A percentile compares a stretch with the other conserved stretches of the same genome.
Evolutionary conservation across 2,888 invertebrate genomes (phyloP).

Genomic region (Stenichneumon culpator): DNA sequence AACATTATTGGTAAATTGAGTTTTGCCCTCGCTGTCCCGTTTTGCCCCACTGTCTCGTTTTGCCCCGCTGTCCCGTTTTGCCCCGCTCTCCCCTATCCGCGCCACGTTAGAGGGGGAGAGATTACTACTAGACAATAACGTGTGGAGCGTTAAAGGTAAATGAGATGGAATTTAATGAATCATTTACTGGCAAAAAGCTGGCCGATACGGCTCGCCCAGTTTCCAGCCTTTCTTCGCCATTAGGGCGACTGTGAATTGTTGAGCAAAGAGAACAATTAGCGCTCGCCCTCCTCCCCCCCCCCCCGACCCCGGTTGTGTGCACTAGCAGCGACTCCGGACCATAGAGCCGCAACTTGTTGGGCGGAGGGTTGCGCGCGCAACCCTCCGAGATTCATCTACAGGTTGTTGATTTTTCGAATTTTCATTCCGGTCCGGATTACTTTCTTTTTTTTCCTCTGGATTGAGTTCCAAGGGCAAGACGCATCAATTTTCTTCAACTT

Average conservation of each 20-base stretch:
- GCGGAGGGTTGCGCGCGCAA: constrained; percentile 8
- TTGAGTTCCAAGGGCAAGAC: neutral
- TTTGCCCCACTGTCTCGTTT: too few species aligned
- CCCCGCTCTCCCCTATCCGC: neutral
- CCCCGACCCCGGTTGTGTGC: neutral
- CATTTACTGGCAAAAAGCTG: neutral
- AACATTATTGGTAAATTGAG: too few species aligned
- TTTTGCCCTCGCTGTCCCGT: too few species aligned
- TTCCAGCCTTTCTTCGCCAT: constrained; percentile 10
- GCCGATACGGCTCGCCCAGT: neutral
- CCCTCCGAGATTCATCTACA: constrained; percentile 39
- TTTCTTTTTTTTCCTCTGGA: neutral
- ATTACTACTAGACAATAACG: neutral
- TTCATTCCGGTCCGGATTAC: neutral
- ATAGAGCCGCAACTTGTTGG: constrained; percentile 41
- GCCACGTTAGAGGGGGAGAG: neutral
- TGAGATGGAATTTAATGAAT: neutral
- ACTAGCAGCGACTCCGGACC: constrained; percentile 7
- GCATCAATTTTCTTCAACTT: too few species aligned
- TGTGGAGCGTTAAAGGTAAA: neutral
- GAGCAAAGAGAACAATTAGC: constrained; percentile 43
- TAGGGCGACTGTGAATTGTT: constrained; percentile 26
- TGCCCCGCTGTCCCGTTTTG: too few species aligned
- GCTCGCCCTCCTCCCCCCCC: neutral
- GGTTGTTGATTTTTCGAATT: constrained; percentile 63